Conservation (phyloP, 2,888 invertebrate genomes). For the Gibbula magus region DNA sequence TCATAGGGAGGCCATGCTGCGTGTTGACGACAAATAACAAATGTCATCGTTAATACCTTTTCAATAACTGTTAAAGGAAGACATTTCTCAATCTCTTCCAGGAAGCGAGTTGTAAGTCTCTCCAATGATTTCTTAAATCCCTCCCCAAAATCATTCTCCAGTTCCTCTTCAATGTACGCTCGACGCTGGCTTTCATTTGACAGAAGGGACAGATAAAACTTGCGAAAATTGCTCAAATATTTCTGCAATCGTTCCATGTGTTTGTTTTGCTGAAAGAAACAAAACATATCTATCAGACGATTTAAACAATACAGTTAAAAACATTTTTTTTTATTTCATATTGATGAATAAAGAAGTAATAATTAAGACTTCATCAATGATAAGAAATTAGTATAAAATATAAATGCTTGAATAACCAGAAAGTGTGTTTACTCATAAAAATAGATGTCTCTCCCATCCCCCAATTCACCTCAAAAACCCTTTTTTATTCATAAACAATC, state of each 20-base stretch:
- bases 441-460: no score
- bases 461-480: no score
- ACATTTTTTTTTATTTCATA: no score
- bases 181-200: not conserved
- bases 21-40: no score
- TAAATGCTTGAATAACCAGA: no score
- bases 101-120: not conserved
- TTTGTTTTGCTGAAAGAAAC: not conserved
- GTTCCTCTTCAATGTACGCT: not conserved
- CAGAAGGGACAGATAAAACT: conserved; percentile 14
- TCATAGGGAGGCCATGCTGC: no score
- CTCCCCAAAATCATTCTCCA: conserved; percentile 8
- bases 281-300: not conserved
- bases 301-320: not conserved
- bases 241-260: not conserved
- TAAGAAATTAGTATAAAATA: no score
- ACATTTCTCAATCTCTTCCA: not conserved
- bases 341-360: no score
- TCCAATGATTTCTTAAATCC: not conserved
- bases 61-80: not conserved
- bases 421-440: no score
- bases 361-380: no score
- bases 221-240: conserved; percentile 3
- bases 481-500: no score
- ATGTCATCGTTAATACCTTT: not conserved